Base-by-base conservation (phyloP, 2,888 invertebrate species). In the Cosmia trapezina region DNA sequence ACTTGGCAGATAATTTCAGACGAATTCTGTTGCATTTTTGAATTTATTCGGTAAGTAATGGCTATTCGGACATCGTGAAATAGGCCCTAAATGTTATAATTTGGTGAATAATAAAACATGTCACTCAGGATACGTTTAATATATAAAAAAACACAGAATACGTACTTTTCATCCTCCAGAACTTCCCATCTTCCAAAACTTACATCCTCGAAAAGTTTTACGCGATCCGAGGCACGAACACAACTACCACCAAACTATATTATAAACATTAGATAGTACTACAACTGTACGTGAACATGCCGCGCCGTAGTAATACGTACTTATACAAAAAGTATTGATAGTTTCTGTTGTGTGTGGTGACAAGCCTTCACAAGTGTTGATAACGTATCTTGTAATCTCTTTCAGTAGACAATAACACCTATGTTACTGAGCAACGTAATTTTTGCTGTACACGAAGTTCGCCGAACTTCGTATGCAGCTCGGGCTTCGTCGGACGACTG, bases 311-410 rank as follows among this genome's bases (percentile, higher is more conserved):
- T 57, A 53, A 53, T 57, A 33, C 22, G n/a, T n/a, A n/a, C n/a
- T n/a, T 51, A 61, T 45, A 78, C 37, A 64, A 64, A 74, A 64
- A n/a, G 60, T 47, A 69, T 61, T 65, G 51, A 47, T 57, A 64
- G 64, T 61, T 67, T 73, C 45, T 61, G 49, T 61, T 22, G 64
- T 61, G 54, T 45, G 54, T 56, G 53, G 43, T 64, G 59, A 78
- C 73, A 66, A 22, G 57, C 41, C 33, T 61, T 61, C 45, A 78
- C 41, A 54, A 62, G 78, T 63, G 37, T 43, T 63, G 78, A 78
- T 78, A 80, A 69, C 64, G 22, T 64, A 78, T 79, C 78, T 49
- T 51, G 54, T 74, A 79, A 78, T 74, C 54, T 51, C 49, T 64
- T 79, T 37, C 60, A 60, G 37, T 56, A 74, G 80, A 78, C 63